A percentile compares a stretch with the other conserved stretches of the same genome.
phyloP scores from a whole-genome alignment of 2,113 vertebrate genomes.

The Bothrops jararaca region DNA sequence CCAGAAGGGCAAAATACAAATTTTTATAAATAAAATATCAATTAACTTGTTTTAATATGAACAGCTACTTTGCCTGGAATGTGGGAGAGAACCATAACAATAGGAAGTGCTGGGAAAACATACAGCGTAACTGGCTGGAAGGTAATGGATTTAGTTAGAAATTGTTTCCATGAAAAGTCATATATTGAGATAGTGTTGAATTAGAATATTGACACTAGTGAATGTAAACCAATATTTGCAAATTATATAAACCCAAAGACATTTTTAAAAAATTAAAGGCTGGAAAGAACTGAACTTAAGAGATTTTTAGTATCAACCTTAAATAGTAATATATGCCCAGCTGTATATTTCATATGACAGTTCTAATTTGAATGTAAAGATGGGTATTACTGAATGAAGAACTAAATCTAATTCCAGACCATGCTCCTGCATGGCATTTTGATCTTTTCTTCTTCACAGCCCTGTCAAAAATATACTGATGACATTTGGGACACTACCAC shows the following conservation, averaged over 20 bases:
- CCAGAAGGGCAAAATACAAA: neutral
- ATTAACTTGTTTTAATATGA: slow-evolving; percentile 26
- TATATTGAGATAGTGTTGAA: neutral
- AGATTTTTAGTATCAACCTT: neutral
- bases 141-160: slow-evolving; percentile 67
- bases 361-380: neutral
- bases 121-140: slow-evolving; percentile 98
- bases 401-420: neutral
- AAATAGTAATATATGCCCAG: neutral
- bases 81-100: slow-evolving; percentile 94
- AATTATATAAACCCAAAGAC: neutral
- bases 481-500: neutral
- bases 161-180: slow-evolving; percentile 15
- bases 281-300: neutral
- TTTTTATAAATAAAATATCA: neutral
- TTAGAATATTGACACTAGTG: neutral
- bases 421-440: neutral
- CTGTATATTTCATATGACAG: neutral
- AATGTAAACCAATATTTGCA: slow-evolving; percentile 15
- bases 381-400: neutral
- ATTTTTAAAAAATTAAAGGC: neutral
- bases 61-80: slow-evolving; percentile 91
- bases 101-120: slow-evolving; percentile 93
- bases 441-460: neutral
- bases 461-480: neutral